Percentiles rank a stretch among this genome's conserved stretches.
Evolutionary conservation across 53 echinoderm and acorn worm species (phyloP).

Genomic region (Apostichopus leukothele): DNA sequence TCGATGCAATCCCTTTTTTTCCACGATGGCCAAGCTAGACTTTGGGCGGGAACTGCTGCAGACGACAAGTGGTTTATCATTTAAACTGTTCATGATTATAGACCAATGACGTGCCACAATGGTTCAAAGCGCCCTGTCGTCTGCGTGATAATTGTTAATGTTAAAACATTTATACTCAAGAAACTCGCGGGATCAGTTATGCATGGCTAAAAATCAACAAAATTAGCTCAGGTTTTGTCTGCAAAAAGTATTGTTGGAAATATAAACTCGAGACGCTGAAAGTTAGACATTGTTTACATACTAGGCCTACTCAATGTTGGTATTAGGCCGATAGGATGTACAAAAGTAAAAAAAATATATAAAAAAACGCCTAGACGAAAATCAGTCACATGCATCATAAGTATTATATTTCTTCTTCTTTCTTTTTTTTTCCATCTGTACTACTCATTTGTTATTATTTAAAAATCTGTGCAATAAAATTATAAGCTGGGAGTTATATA

Average conservation of each 20-base stretch:
- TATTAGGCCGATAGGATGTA: too few species aligned
- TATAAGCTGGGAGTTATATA: conserved; percentile 1
- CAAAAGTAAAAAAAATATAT: too few species aligned
- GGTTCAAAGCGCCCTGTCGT: background rate
- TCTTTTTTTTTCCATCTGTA: background rate
- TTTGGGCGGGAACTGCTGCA: background rate
- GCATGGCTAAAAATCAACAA: background rate
- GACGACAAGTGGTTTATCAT: background rate
- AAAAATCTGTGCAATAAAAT: conserved; percentile 10
- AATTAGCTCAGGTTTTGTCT: background rate
- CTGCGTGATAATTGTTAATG: background rate
- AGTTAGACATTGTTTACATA: too few species aligned
- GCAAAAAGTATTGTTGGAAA: background rate
- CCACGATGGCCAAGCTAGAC: background rate
- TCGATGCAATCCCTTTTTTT: too few species aligned
- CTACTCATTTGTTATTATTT: conserved; percentile 2
- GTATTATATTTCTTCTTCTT: background rate
- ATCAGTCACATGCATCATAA: background rate
- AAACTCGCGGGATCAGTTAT: background rate
- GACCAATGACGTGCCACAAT: background rate
- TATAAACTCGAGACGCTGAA: too few species aligned
- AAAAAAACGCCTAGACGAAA: too few species aligned
- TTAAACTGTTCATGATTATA: background rate
- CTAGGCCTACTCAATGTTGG: too few species aligned
- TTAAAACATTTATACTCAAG: background rate